Evolutionary conservation across 1,140 invertebrate species (phyloP), one percentile per base, ranked within the genome.

Genomic region (Eumaeus atala): DNA sequence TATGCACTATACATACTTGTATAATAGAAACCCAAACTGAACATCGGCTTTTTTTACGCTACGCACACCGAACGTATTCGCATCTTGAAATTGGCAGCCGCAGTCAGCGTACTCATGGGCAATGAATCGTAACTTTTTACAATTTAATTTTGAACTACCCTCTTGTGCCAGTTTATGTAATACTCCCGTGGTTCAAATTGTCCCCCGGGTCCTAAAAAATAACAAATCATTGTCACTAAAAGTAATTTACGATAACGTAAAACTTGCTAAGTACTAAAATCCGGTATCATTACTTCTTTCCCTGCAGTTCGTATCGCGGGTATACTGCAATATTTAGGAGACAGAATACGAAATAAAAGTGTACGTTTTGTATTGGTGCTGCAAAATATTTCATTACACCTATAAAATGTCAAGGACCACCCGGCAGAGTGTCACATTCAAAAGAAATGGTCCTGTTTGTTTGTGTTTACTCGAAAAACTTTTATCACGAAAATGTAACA

Each of bases 321-420:
- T 44, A 44, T 44, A 44, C 40, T 16, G 14, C 14, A 9, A 44
- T 33, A 42, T 14, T 42, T 18, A 55, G 44, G 37, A 48, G 35
- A 59, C 52, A 55, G 14, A 34, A 47, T 44, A 34, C 28, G 21
- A 38, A 42, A 44, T 42, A 48, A 48, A 36, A 48, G 10, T 48
- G 42, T 52, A 37, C n/a, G 35, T 37, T 48, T 18, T 48, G 33
- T 48, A n/a, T 35, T 16, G 17, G 34, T 16, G 35, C 12, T 48
- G 40, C 58, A 33, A 57, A 56, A 62, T 64, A 62, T 60, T 73
- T 70, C 70, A 75, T 66, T 68, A 62, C 66, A 51, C 64, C 62
- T 62, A 72, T 75, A 77, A 72, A 77, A 72, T 58, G 59, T 56
- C 58, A 57, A 61, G 58, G 74, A 71, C 71, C 74, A 76, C 74